phyloP scores from a whole-genome alignment of 2,888 invertebrate species.

The Cremastinae sp. region DNA sequence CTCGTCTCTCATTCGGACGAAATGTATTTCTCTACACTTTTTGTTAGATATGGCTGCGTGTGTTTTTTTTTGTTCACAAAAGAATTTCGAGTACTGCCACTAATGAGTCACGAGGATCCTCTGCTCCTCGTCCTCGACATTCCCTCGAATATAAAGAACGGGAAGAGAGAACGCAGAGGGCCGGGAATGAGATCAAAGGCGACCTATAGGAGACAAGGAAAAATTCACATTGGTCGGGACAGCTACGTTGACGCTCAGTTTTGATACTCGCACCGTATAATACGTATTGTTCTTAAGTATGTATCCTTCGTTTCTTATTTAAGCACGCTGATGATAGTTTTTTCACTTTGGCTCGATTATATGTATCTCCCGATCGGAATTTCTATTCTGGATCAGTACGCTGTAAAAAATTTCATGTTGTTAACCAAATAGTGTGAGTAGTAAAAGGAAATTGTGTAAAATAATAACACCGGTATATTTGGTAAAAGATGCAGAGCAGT shows the following conservation, averaged over 20 bases:
- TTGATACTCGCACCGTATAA: constrained; percentile 29
- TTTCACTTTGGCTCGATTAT: no score
- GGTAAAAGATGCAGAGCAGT: no score
- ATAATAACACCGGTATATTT: no score
- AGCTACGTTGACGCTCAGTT: constrained; percentile 37
- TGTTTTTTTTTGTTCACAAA: constrained; percentile 38
- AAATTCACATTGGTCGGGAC: constrained; percentile 35
- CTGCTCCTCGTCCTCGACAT: constrained; percentile 59
- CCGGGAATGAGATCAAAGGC: constrained; percentile 55
- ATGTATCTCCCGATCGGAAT: no score
- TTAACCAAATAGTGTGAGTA: no score
- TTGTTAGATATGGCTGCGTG: not conserved
- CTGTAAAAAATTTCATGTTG: no score
- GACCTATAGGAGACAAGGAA: constrained; percentile 39
- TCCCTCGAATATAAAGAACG: constrained; percentile 53
- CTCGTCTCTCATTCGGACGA: constrained; percentile 26
- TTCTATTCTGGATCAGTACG: no score
- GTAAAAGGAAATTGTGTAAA: no score
- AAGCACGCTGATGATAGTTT: no score
- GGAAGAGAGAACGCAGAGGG: constrained; percentile 38
- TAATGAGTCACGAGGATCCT: constrained; percentile 63
- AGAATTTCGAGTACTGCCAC: constrained; percentile 56
- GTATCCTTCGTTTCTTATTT: no score
- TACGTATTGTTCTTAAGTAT: no score
- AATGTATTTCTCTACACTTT: constrained; percentile 34